phyloP scores from a whole-genome alignment of 2,113 vertebrate genomes.

The Anseranas semipalmata region DNA sequence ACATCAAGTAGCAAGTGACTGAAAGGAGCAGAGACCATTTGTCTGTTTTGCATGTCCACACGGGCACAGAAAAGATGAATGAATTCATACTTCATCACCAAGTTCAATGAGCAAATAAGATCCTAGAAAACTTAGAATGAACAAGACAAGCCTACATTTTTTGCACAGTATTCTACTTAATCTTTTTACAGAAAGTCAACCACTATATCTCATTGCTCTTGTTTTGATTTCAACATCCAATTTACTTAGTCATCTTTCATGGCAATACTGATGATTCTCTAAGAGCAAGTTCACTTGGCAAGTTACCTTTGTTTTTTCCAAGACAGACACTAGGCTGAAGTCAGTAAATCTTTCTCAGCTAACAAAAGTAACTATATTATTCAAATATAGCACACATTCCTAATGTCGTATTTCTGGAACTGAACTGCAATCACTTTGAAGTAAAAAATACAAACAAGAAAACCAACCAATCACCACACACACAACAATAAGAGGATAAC shows the following conservation, averaged over 20 bases:
- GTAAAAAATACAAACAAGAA: not conserved
- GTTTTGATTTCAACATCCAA: not conserved
- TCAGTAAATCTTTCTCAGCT: not conserved
- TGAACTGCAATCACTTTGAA: not conserved
- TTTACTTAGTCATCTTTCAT: not conserved
- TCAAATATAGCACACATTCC: not conserved
- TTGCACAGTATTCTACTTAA: not conserved
- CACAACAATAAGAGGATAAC: not conserved
- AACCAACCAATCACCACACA: not conserved
- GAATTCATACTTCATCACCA: not conserved
- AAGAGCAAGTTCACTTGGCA: not conserved
- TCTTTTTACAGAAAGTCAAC: not conserved
- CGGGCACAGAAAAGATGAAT: not conserved
- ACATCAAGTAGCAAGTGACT: not conserved
- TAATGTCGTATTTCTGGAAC: not conserved
- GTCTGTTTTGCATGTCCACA: not conserved
- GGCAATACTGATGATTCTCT: not conserved
- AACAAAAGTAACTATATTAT: not conserved
- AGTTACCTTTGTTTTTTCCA: not conserved
- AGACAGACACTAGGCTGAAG: not conserved
- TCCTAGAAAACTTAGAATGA: not conserved
- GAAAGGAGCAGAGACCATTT: not conserved
- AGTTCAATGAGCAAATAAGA: not conserved
- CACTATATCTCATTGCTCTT: not conserved
- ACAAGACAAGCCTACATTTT: not conserved